Conservation (phyloP, 2,888 invertebrate species). For the Pecten maximus region DNA sequence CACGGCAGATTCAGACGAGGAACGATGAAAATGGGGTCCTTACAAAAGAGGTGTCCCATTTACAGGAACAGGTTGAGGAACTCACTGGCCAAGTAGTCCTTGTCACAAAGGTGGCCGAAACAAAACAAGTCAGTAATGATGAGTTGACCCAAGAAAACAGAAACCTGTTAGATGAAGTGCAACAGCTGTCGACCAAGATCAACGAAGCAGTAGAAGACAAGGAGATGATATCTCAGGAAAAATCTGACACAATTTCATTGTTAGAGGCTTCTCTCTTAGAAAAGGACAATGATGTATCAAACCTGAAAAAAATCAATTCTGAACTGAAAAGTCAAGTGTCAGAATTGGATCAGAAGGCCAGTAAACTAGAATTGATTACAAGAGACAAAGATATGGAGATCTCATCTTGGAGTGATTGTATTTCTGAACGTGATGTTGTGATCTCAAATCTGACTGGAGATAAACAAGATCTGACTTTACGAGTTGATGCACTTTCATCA, state of each 20-base stretch:
- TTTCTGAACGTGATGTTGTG: slow-evolving; percentile 41
- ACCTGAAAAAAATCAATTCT: background rate
- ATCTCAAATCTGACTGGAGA: slow-evolving; percentile 27
- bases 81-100: slow-evolving; percentile 48
- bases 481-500: background rate
- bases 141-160: slow-evolving; percentile 39
- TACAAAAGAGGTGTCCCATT: slow-evolving; percentile 2
- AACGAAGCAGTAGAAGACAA: background rate
- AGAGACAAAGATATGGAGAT: slow-evolving; percentile 39
- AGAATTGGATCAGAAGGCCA: slow-evolving; percentile 39
- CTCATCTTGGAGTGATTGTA: slow-evolving; percentile 40
- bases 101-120: slow-evolving; percentile 50
- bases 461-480: background rate
- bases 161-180: slow-evolving; percentile 12
- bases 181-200: background rate
- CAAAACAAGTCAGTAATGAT: slow-evolving; percentile 51
- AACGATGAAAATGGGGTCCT: background rate
- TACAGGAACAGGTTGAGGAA: slow-evolving; percentile 45
- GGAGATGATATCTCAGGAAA: background rate
- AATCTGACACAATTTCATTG: background rate
- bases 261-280: background rate
- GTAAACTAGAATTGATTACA: slow-evolving; percentile 43
- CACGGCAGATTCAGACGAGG: slow-evolving; percentile 11
- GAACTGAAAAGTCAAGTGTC: slow-evolving; percentile 42
- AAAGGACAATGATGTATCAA: background rate